Evolutionary conservation across 2,113 vertebrate species (phyloP).

Genomic region (Trochalopteron elliotii): DNA sequence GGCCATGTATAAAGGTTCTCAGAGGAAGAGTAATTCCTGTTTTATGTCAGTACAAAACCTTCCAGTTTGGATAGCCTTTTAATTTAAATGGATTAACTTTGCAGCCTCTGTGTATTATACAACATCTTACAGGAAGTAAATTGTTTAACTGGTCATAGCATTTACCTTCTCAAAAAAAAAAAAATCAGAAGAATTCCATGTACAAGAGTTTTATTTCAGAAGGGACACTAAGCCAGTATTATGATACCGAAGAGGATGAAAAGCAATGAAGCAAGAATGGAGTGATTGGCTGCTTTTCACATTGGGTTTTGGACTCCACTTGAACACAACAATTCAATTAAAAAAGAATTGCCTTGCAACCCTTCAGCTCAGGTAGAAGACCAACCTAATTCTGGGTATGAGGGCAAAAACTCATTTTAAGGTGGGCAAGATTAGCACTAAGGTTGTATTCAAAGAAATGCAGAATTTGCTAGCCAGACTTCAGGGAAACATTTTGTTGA

Average conservation of each 20-base stretch:
- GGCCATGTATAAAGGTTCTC: background rate
- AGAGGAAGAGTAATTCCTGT: background rate
- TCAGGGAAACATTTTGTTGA: background rate
- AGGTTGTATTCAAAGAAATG: background rate
- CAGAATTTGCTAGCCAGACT: background rate
- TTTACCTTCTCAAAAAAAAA: background rate
- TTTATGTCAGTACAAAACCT: background rate
- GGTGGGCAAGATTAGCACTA: background rate
- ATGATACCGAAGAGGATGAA: rapidly evolving
- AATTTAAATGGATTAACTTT: background rate
- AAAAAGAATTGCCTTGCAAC: background rate
- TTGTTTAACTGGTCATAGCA: background rate
- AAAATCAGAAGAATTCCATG: background rate
- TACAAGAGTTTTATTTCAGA: background rate
- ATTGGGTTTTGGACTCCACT: background rate
- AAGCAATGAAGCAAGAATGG: background rate
- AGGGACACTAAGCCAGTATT: background rate
- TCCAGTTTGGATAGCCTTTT: background rate
- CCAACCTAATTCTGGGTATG: rapidly evolving
- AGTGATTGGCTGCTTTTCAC: background rate
- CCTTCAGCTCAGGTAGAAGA: background rate
- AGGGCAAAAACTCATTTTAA: background rate
- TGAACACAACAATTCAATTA: background rate
- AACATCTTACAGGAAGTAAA: background rate
- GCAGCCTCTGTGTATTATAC: background rate